A percentile compares a stretch with the other conserved stretches of the same genome.
Conservation (phyloP, 2,113 vertebrate genomes). For the human (Homo sapiens) region GRCh38 chr7:47069501-47070000, state of each 20-base stretch:
- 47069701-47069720: background rate
- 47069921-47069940: conserved; percentile 28
- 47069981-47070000: conserved; percentile 69
- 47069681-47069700: background rate
- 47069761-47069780: conserved; percentile 43
- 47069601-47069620: background rate
- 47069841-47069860: conserved; percentile 36
- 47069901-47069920: background rate
- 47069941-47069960: conserved; percentile 52
- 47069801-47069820: conserved; percentile 46
- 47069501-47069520: background rate
- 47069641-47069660: background rate
- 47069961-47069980: conserved; percentile 46
- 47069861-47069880: background rate
- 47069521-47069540: background rate
- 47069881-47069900: background rate
- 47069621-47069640: background rate
- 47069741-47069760: background rate
- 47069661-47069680: background rate
- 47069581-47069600: background rate
- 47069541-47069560: fast-evolving
- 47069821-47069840: background rate
- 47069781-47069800: conserved; percentile 38
- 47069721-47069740: background rate
- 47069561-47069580: background rate